These are phyloP conservation scores for Callipepla squamata DNA, from an alignment of 2,113 vertebrate genomes.

Conservation along the genomic window DNA sequence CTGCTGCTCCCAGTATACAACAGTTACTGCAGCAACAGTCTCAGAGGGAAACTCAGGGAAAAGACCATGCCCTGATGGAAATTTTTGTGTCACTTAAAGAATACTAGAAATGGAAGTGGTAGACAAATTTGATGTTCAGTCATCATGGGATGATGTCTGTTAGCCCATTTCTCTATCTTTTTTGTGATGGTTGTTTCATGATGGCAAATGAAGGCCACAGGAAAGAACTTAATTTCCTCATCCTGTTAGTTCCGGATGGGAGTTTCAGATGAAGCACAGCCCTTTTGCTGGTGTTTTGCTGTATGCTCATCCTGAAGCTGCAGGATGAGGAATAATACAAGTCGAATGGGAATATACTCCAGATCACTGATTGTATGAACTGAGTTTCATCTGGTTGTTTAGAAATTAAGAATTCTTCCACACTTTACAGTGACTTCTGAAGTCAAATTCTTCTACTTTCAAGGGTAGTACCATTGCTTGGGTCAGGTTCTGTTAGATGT, in stretches of 20 bases:
- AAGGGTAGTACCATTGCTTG: neutral
- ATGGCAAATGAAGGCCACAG: neutral
- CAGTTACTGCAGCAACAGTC: neutral
- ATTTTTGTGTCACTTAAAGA: neutral
- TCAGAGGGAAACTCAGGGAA: neutral
- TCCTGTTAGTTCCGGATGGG: neutral
- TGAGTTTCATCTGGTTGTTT: neutral
- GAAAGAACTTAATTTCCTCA: neutral
- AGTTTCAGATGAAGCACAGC: neutral
- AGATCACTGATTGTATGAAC: neutral
- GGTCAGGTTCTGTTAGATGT: neutral
- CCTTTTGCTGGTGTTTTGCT: neutral
- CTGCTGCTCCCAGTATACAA: neutral
- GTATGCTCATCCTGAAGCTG: neutral
- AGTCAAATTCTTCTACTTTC: neutral
- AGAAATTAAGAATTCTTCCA: neutral
- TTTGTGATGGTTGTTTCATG: neutral
- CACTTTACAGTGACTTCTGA: neutral
- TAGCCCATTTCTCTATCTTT: neutral
- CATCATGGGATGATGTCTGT: rapidly evolving
- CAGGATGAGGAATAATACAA: neutral
- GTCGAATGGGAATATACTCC: neutral
- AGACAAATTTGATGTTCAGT: neutral
- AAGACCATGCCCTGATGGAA: neutral
- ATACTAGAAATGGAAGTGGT: neutral